Base-by-base conservation (phyloP, 2,113 vertebrate genomes). In the Percina caprodes region DNA sequence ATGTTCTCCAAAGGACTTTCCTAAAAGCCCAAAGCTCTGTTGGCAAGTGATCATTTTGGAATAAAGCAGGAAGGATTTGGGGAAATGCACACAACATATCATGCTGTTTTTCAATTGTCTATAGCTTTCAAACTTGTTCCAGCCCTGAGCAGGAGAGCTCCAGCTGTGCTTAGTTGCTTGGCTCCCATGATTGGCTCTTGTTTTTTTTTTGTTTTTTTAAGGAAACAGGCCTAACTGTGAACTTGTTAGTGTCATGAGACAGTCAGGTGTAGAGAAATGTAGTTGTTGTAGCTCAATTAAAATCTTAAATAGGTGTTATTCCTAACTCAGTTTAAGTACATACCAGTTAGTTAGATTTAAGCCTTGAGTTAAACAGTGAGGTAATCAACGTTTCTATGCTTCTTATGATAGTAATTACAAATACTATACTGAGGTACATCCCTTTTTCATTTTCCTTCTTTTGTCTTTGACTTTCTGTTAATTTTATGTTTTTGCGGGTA, bases 201-300 rank as follows among this genome's bases (percentile, higher is more conserved):
- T n/a, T n/a, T n/a, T n/a, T n/a, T n/a, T n/a, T n/a, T n/a, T n/a
- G n/a, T 2, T 81, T 35, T 75, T 84, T 68, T 26, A 33, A 74
- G 54, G 71, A 76, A 62, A 18, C 48, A 11, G 26, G 46, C n/a
- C 70, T 19, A 71, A 76, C 71, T 54, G 33, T 26, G 74, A 67
- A 59, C 76, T 84, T 73, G 45, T 83, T 86, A 86, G 55, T 46
- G 13, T 66, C 69, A 21, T 2, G 78, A 82, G 69, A 82, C 60
- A 30, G 21, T 62, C 69, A 74, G 81, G 63, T 16, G 68, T 35
- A 42, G 72, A 79, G 61, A 45, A 68, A 5, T 18, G 11, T 13
- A 26, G 48, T 52, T 30, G 70, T 69, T 79, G 58, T 51, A 59
- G 49, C 83, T 79, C 78, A 70, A 59, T 86, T 88, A 79, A 86